phyloP scores from a whole-genome alignment of 1,140 invertebrate species.

The Pogonomyrmex barbatus region DNA sequence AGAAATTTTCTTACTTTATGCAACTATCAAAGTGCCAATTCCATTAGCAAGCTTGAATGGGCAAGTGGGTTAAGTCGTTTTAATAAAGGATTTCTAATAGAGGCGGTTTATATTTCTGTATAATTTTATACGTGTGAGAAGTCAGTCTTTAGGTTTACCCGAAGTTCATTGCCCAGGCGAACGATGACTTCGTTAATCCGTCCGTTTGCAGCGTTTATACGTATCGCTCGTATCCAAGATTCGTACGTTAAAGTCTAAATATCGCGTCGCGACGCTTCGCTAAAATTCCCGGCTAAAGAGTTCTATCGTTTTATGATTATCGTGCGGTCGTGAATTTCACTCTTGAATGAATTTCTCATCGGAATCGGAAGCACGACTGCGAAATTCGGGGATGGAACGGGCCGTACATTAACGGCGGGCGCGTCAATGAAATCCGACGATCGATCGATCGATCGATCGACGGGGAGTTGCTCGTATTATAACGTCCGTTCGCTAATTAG shows the following conservation, averaged over 20 bases:
- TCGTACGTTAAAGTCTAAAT: not conserved
- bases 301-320: not conserved
- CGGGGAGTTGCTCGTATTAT: constrained; percentile 45
- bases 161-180: not conserved
- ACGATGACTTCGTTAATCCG: constrained; percentile 20
- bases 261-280: not conserved
- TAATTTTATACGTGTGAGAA: not conserved
- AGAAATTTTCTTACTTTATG: constrained; percentile 47
- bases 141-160: not conserved
- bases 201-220: not conserved
- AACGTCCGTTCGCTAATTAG: constrained; percentile 58
- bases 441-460: constrained; percentile 52
- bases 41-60: constrained; percentile 30
- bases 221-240: not conserved
- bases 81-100: constrained; percentile 39
- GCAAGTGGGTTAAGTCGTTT: constrained; percentile 31
- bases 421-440: constrained; percentile 51
- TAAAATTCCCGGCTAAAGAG: not conserved
- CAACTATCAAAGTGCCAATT: constrained; percentile 3
- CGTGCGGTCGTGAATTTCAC: not conserved
- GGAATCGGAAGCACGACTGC: not conserved
- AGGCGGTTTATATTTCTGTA: constrained; percentile 23
- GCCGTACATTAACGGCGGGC: not conserved
- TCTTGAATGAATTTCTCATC: constrained; percentile 19
- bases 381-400: constrained; percentile 19